Evolutionary conservation across 2,888 invertebrate genomes (phyloP), one percentile per base, ranked within the genome.

Genomic region (Platerodrilus igneus): DNA sequence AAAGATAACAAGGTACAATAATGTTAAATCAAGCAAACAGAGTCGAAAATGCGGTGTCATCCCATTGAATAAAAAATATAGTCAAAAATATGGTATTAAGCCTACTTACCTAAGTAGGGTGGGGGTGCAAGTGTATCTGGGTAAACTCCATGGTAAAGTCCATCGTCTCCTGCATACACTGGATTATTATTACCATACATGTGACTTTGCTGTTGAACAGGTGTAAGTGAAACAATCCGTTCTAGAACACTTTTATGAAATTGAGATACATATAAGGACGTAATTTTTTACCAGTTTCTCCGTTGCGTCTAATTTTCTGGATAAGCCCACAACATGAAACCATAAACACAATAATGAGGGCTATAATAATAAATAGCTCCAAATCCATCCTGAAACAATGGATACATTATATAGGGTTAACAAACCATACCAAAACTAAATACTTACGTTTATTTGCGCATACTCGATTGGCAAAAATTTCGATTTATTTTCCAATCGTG

Each of bases 261-360:
- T 26, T 4, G 17, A 23, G 14, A 20, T 17, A 36, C 23, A 6
- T 16, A 13, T 15, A 19, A 13, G 1, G 32, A 22, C 1, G 21
- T 14, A 13, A 5, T 22, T 9, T 16, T 15, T 10, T 37, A 37
- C 29, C 23, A 14, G 55, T 37, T 28, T 60, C 60, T 18, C 52
- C 48, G 5, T 58, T 53, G 32, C 58, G 52, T 35, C 54, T 55
- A 27, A 63, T 58, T 49, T 62, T 63, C 37, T 62, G 60, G 14
- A 63, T 36, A 4, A 63, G 41, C 20, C 62, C 61, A 47, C 62
- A 62, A 40, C 62, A 60, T 5, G 62, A 63, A 7, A 56, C 50
- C 17, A 63, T 51, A 37, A 63, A 62, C 11, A 63, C 46, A 14
- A 62, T 50, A 26, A 62, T 57, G 14, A 63, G 44, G 13, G 52